phyloP scores from a whole-genome alignment of 2,113 vertebrate species.

The Pollachius pollachius region DNA sequence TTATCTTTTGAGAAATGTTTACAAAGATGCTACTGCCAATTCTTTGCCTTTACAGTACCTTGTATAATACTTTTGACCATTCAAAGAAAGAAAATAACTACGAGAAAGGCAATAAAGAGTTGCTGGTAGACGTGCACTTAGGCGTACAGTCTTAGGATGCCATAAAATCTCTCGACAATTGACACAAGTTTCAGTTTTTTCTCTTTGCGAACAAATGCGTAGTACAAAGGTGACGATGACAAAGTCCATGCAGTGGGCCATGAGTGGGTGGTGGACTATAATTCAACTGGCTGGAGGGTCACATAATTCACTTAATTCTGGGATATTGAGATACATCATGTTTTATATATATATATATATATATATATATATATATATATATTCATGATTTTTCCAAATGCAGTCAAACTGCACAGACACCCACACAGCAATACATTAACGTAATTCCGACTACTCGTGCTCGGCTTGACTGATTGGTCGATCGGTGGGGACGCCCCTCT shows the following conservation, averaged over 20 bases:
- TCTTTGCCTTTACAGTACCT: constrained; percentile 65
- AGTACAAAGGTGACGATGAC: no score
- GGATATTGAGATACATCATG: constrained; percentile 8
- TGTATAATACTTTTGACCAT: constrained; percentile 83
- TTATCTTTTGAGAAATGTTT: constrained; percentile 72
- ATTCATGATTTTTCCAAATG: constrained; percentile 11
- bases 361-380: no score
- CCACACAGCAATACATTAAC: constrained; percentile 7
- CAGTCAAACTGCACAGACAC: constrained; percentile 29
- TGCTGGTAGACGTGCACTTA: constrained; percentile 65
- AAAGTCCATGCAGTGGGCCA: no score
- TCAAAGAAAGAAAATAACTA: constrained; percentile 47
- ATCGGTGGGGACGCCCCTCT: constrained; percentile 16
- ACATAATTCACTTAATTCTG: no score
- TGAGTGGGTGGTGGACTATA: no score
- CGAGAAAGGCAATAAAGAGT: constrained; percentile 71
- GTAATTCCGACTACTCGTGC: constrained; percentile 28
- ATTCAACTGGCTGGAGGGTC: no score
- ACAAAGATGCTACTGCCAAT: constrained; percentile 80
- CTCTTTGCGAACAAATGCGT: no score
- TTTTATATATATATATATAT: constrained; percentile 10
- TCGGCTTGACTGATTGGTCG: constrained; percentile 35
- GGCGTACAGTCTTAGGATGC: constrained; percentile 67
- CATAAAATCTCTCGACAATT: constrained; percentile 56
- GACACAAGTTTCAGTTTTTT: constrained; percentile 37